phyloP scores from a whole-genome alignment of 2,113 vertebrate species.

The Rhagologus leucostigma region DNA sequence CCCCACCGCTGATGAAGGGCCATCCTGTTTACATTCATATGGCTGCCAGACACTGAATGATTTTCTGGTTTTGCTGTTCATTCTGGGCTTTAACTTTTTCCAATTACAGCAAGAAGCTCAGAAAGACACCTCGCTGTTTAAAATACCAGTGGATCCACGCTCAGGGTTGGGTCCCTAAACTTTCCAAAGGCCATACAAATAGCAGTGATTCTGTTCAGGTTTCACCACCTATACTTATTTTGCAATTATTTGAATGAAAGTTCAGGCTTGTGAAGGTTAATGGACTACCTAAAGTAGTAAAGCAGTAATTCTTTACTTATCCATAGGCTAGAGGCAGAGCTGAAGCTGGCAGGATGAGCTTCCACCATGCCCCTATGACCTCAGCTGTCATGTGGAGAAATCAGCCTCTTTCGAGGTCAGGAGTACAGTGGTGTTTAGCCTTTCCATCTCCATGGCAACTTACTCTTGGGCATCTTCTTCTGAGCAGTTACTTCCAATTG shows the following conservation, averaged over 20 bases:
- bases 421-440: slow-evolving; percentile 38
- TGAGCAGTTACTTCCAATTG: slow-evolving; percentile 56
- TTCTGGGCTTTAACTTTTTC: neutral
- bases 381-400: slow-evolving; percentile 58
- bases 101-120: neutral
- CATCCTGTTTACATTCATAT: neutral
- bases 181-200: slow-evolving; percentile 44
- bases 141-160: neutral
- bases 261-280: slow-evolving; percentile 71
- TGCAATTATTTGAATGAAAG: slow-evolving; percentile 60
- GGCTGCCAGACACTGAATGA: neutral
- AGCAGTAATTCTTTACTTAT: slow-evolving; percentile 58
- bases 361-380: neutral
- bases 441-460: slow-evolving; percentile 73
- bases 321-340: slow-evolving; percentile 16
- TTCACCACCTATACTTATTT: slow-evolving; percentile 59
- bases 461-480: slow-evolving; percentile 56
- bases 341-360: neutral
- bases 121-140: neutral
- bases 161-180: neutral
- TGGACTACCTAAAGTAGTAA: slow-evolving; percentile 61
- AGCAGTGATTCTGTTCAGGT: slow-evolving; percentile 41
- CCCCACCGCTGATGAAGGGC: neutral
- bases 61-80: neutral
- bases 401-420: slow-evolving; percentile 38